Conservation (phyloP, 2,113 vertebrate genomes). For the Mandrillus leucophaeus region DNA sequence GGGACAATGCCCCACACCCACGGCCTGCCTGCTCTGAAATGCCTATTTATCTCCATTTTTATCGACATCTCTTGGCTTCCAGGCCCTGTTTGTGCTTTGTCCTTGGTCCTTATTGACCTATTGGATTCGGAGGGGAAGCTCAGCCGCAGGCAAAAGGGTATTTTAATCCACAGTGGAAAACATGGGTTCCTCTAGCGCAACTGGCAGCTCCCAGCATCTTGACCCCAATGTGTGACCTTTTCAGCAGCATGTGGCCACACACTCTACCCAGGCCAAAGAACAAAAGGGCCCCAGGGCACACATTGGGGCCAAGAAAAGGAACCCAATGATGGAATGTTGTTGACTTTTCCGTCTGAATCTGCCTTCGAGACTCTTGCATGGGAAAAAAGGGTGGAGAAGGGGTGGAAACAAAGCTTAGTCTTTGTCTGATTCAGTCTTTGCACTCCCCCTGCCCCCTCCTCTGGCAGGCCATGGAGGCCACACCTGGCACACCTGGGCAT, state of each 20-base stretch:
- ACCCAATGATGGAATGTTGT: background rate
- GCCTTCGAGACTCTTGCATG: background rate
- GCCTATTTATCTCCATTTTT: background rate
- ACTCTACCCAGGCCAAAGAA: background rate
- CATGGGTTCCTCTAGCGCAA: background rate
- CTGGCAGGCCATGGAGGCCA: too few species aligned
- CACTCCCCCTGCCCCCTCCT: rapidly evolving
- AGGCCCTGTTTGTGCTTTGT: constrained; percentile 52
- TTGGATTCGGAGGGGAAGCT: background rate
- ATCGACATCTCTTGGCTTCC: constrained; percentile 11
- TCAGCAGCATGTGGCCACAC: background rate
- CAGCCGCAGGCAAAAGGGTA: background rate
- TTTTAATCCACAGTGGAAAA: background rate
- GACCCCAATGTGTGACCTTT: background rate
- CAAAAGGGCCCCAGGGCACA: background rate
- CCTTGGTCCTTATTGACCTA: background rate
- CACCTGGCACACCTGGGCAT: too few species aligned
- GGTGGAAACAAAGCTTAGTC: background rate
- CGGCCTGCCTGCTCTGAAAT: background rate
- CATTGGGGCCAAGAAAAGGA: rapidly evolving
- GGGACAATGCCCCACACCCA: background rate
- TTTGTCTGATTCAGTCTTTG: background rate
- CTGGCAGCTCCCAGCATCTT: background rate
- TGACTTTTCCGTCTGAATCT: background rate
- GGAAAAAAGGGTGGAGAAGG: background rate